A percentile compares a stretch with the other conserved stretches of the same genome.
Conservation (phyloP, 2,113 vertebrate species). For the Lophura nycthemera region DNA sequence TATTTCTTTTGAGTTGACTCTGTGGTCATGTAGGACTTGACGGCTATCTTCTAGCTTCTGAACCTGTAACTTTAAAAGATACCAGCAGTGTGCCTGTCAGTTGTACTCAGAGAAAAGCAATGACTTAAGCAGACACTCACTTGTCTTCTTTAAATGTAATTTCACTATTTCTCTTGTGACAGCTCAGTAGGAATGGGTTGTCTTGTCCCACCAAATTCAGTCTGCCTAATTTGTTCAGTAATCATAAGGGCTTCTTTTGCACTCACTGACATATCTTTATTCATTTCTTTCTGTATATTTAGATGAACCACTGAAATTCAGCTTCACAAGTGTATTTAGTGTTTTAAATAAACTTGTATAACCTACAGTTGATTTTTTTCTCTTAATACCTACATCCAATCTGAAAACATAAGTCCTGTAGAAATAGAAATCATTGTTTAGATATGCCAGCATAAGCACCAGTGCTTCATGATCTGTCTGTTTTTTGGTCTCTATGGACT, state of each 20-base stretch:
- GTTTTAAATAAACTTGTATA: background rate
- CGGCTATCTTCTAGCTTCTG: background rate
- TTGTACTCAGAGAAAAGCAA: background rate
- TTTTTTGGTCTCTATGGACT: slow-evolving; percentile 29
- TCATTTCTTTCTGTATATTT: background rate
- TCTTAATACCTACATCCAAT: background rate
- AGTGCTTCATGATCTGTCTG: background rate
- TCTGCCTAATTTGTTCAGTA: background rate
- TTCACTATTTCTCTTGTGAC: background rate
- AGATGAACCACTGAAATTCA: background rate
- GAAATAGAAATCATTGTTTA: background rate
- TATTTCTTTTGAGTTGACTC: background rate
- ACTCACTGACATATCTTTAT: background rate
- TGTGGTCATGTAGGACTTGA: background rate
- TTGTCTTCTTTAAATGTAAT: background rate
- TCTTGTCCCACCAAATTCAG: background rate
- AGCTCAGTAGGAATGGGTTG: background rate
- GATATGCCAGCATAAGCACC: background rate
- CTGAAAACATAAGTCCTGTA: background rate
- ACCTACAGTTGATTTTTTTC: background rate
- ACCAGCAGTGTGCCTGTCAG: background rate
- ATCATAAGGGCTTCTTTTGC: background rate
- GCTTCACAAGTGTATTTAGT: background rate
- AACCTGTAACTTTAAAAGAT: background rate
- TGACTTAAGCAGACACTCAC: background rate